Conservation (phyloP, 2,888 invertebrate species). For the Orthosia gothica region DNA sequence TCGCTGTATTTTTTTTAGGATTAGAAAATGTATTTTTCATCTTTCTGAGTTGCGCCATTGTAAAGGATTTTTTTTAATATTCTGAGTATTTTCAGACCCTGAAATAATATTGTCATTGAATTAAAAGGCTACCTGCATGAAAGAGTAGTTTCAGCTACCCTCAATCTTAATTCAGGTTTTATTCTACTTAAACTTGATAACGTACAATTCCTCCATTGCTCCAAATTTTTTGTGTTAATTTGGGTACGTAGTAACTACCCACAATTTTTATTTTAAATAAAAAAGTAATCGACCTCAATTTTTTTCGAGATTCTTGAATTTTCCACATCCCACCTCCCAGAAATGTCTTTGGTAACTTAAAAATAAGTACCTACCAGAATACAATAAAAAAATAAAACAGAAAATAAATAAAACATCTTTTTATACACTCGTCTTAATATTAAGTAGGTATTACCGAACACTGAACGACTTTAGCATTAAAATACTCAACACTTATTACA, state of each 20-base stretch:
- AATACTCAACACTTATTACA: conserved; percentile 88
- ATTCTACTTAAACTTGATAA: neutral
- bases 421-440: conserved; percentile 72
- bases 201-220: neutral
- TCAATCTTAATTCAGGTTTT: neutral
- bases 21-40: neutral
- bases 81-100: neutral
- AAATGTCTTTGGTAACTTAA: conserved; percentile 52
- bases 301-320: conserved; percentile 1
- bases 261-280: neutral
- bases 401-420: conserved; percentile 56
- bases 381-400: conserved; percentile 32
- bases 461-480: conserved; percentile 82
- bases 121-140: neutral
- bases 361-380: conserved; percentile 44
- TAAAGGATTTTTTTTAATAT: neutral
- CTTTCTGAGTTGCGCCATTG: neutral
- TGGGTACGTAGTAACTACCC: neutral
- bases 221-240: too few species aligned
- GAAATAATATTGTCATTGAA: neutral
- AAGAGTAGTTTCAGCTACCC: neutral
- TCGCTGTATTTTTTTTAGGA: neutral
- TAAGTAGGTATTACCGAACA: conserved; percentile 79
- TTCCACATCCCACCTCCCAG: conserved; percentile 32
- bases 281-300: neutral